These are phyloP conservation scores for Pterocles burchelli DNA, from an alignment of 2,113 vertebrate species.

Conservation along the genomic window DNA sequence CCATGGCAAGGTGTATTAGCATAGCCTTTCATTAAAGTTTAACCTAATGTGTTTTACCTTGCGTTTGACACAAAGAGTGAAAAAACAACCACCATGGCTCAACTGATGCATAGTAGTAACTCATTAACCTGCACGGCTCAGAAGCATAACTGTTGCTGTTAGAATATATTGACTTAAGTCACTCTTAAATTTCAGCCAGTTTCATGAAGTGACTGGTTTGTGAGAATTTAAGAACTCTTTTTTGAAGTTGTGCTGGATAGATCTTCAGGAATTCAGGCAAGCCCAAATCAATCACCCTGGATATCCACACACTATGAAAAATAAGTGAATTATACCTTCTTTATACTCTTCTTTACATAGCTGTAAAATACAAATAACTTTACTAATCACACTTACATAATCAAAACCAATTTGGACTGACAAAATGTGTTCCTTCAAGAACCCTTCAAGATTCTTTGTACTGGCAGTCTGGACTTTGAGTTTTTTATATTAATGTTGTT, in stretches of 20 bases:
- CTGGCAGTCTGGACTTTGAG: neutral
- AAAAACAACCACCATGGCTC: neutral
- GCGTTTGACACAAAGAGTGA: neutral
- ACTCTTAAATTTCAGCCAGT: neutral
- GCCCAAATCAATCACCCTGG: neutral
- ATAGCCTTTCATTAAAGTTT: constrained; percentile 7
- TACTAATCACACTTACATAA: neutral
- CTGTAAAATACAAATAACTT: neutral
- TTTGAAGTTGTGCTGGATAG: neutral
- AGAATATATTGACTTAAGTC: neutral
- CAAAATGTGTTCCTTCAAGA: neutral
- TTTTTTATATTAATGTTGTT: neutral
- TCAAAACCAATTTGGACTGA: neutral
- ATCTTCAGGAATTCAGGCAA: neutral
- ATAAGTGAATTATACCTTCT: neutral
- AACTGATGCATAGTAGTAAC: neutral
- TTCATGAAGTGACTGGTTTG: neutral
- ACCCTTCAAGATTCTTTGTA: neutral
- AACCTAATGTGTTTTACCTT: neutral
- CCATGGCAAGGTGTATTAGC: neutral
- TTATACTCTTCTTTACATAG: neutral
- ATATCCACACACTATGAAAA: neutral
- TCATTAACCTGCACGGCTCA: neutral
- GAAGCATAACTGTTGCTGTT: neutral
- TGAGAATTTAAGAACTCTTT: neutral